phyloP scores from a whole-genome alignment of 2,888 invertebrate genomes.

The Sthenelais limicola region DNA sequence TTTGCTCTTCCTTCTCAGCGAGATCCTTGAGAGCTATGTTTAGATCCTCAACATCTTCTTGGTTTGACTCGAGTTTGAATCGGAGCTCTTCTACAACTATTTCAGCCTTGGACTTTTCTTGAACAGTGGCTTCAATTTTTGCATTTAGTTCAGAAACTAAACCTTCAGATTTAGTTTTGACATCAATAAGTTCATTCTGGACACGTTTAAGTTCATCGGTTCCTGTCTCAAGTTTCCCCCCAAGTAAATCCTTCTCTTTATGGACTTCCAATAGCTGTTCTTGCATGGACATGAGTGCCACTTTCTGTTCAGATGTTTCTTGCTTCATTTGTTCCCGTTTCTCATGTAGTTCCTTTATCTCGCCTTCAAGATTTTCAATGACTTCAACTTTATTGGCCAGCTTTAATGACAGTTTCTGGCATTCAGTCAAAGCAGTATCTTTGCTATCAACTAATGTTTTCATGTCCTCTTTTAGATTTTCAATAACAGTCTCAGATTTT shows the following conservation, averaged over 20 bases:
- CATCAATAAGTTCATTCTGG: not conserved
- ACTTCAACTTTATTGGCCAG: too few relatives aligned
- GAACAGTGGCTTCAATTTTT: not conserved
- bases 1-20: not conserved
- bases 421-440: too few relatives aligned
- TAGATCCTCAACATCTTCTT: not conserved
- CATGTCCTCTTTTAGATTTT: too few relatives aligned
- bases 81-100: not conserved
- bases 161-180: not conserved
- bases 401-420: not conserved
- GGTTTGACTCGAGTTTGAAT: constrained; percentile 2
- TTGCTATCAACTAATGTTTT: too few relatives aligned
- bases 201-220: not conserved
- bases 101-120: not conserved
- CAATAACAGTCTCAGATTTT: too few relatives aligned
- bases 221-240: not conserved
- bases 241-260: not conserved
- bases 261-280: not conserved
- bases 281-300: not conserved
- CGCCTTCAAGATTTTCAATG: too few relatives aligned
- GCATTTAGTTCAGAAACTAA: not conserved
- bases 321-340: constrained; percentile 10
- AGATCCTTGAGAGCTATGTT: not conserved
- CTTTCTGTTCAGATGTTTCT: not conserved
- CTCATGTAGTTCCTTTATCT: too few relatives aligned